A percentile compares a stretch with the other conserved stretches of the same genome.
These are phyloP conservation scores for Drosophila multiciliata DNA, from an alignment of 2,888 invertebrate genomes.

Conservation along the genomic window DNA sequence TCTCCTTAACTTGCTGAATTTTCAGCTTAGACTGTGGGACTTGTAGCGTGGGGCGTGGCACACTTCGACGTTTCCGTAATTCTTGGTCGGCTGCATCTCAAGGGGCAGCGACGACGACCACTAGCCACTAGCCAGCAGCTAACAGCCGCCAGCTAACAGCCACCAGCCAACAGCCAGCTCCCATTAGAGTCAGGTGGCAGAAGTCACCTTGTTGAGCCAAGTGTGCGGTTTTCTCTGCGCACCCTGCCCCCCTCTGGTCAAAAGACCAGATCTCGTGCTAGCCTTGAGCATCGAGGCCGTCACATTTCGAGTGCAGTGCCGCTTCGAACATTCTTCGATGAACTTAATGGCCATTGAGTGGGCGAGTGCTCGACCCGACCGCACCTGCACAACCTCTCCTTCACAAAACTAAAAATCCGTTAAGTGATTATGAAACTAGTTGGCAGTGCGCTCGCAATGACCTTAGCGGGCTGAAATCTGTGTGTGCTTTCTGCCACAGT, in stretches of 20 bases:
- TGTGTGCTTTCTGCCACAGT: constrained; percentile 52
- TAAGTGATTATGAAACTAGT: constrained; percentile 78
- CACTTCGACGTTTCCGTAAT: constrained; percentile 65
- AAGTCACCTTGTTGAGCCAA: constrained; percentile 69
- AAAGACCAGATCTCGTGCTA: constrained; percentile 51
- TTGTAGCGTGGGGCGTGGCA: background rate
- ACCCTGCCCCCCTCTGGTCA: constrained; percentile 20
- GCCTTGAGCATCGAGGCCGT: constrained; percentile 26
- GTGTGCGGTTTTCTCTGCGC: constrained; percentile 63
- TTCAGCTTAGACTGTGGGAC: constrained; percentile 10
- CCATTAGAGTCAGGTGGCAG: constrained; percentile 59
- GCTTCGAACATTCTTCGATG: constrained; percentile 74
- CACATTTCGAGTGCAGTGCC: constrained; percentile 56
- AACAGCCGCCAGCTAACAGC: background rate
- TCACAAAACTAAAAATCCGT: constrained; percentile 39
- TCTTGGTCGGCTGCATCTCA: constrained; percentile 64
- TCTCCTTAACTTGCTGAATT: constrained; percentile 41
- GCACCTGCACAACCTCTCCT: constrained; percentile 15
- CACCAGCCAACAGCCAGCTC: constrained; percentile 19
- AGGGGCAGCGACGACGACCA: constrained; percentile 38
- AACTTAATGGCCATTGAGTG: constrained; percentile 77
- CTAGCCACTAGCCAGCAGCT: constrained; percentile 11
- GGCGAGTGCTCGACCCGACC: constrained; percentile 21
- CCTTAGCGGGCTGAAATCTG: constrained; percentile 35
- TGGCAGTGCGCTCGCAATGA: constrained; percentile 64